phyloP scores from a whole-genome alignment of 2,113 vertebrate genomes.

The Limanda limanda region DNA sequence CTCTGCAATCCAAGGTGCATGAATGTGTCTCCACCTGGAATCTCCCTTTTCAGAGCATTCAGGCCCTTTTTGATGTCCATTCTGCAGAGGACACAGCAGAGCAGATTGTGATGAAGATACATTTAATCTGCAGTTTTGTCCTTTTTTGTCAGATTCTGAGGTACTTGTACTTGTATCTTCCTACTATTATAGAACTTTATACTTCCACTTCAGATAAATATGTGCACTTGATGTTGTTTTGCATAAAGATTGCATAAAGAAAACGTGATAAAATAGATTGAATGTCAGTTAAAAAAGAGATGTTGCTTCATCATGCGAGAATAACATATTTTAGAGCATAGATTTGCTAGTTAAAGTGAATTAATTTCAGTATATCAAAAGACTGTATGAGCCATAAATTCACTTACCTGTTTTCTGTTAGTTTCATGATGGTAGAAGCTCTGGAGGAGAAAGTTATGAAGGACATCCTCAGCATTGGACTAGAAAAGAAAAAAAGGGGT shows the following conservation, averaged over 20 bases:
- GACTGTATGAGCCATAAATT: background rate
- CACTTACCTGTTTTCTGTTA: conserved; percentile 89
- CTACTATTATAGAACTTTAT: too few species aligned
- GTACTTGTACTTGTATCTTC: too few species aligned
- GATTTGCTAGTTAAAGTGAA: too few species aligned
- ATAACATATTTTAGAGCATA: too few species aligned
- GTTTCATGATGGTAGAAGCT: conserved; percentile 85
- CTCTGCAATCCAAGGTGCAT: conserved; percentile 90
- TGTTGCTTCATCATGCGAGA: too few species aligned
- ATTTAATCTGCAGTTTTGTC: too few species aligned
- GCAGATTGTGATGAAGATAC: background rate
- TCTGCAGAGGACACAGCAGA: conserved; percentile 70
- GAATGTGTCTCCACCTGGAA: conserved; percentile 87
- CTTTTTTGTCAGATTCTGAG: too few species aligned
- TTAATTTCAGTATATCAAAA: background rate
- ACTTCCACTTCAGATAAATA: too few species aligned
- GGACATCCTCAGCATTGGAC: conserved; percentile 91
- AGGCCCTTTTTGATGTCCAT: conserved; percentile 86
- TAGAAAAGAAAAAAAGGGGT: conserved; percentile 60
- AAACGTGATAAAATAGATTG: too few species aligned
- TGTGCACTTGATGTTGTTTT: too few species aligned
- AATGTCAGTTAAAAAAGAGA: too few species aligned
- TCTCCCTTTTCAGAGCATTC: conserved; percentile 79
- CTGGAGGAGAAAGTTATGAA: conserved; percentile 91
- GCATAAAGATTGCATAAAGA: too few species aligned